Evolutionary conservation across 2,113 vertebrate genomes (phyloP), one percentile per base, ranked within the genome.

Genomic region (Siniperca chuatsi): DNA sequence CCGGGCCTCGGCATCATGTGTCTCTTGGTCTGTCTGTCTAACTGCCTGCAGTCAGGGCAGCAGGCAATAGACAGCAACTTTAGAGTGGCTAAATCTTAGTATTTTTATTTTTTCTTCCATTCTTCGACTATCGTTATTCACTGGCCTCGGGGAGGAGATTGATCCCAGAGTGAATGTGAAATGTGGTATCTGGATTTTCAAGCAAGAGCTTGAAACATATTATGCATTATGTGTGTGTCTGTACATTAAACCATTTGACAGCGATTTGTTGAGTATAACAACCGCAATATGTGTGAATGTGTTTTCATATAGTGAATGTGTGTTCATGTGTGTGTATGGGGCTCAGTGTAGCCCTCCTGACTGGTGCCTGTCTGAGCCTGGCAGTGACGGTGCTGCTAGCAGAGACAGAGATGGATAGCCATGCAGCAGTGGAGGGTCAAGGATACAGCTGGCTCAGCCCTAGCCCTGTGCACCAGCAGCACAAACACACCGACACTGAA

Each of bases 381-480:
- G 73, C 70, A 18, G 74, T 66, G 67, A 83, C 25, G 81, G 35
- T 20, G 83, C 83, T 57, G 70, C 60, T 37, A 35, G 52, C 75
- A 1, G 29, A 67, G 85, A 81, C 70, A 76, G 82, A 87, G 87
- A 89, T 82, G 71, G 87, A 90, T 89, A 0, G n/a, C 60, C 57
- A 55, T 67, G 81, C 76, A 85, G 77, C 81, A 68, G 81, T 8
- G 42, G 68, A 29, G 70, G 73, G 76, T 90, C 81, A 75, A 84
- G 83, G 79, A 81, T 83, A 40, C 84, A 78, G 81, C 80, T 35
- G 84, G 71, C 87, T 86, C 73, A 57, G 70, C 60, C 46, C 2
- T 60, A 64, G 50, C 42, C 1, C 21, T 6, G 48, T 40, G 65
- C 78, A 81, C 46, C 65, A 23, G 46, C 69, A 11, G 6, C 72